These are phyloP conservation scores for Amazona guildingii DNA, from an alignment of 2,113 vertebrate genomes.

Conservation along the genomic window DNA sequence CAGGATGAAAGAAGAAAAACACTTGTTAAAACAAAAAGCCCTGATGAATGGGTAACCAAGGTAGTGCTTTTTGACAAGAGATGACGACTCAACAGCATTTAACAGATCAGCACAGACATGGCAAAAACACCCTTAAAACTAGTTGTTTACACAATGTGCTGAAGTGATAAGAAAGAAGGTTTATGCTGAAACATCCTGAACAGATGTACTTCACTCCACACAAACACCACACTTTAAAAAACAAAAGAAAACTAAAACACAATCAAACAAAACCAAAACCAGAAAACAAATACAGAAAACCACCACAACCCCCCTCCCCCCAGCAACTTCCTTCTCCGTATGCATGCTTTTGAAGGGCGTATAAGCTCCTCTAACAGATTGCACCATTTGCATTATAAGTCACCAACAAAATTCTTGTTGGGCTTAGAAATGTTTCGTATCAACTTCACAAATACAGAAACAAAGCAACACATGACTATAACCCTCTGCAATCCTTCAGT, in stretches of 20 bases:
- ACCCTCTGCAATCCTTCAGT: background rate
- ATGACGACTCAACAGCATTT: background rate
- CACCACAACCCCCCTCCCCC: background rate
- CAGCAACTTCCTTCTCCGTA: background rate
- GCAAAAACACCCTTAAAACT: background rate
- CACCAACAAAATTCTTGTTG: background rate
- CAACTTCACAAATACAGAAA: background rate
- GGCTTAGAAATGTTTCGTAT: background rate
- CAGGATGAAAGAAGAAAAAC: conserved; percentile 18
- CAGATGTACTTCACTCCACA: background rate
- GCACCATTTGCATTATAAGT: background rate
- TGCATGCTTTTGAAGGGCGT: background rate
- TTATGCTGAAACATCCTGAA: background rate
- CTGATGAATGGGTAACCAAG: conserved; percentile 7
- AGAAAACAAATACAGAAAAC: background rate
- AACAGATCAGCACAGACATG: background rate
- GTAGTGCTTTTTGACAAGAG: conserved; percentile 30
- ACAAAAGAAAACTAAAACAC: background rate
- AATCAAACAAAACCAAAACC: background rate
- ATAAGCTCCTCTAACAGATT: background rate
- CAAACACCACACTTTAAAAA: background rate
- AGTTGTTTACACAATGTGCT: background rate
- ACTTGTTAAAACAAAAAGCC: conserved; percentile 36
- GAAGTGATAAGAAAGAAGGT: background rate
- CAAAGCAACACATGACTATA: background rate